phyloP scores from a whole-genome alignment of 2,797 vertebrate genomes.

The Sarcophilus harrisii region DNA sequence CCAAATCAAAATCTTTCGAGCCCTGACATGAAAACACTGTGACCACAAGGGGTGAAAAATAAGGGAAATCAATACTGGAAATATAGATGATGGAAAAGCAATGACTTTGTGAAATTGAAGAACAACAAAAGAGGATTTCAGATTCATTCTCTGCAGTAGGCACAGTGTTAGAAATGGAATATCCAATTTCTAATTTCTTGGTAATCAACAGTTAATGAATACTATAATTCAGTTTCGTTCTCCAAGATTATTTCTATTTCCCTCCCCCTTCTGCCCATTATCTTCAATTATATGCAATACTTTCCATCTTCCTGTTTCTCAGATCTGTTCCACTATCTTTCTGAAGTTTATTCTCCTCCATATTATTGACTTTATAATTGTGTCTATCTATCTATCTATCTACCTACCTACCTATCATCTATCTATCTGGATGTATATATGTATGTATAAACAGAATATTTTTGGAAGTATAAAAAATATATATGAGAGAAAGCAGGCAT shows the following conservation, averaged over 20 bases:
- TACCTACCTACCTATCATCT: background rate
- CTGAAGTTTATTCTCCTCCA: conserved; percentile 23
- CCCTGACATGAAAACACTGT: conserved; percentile 41
- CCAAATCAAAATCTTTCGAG: conserved; percentile 43
- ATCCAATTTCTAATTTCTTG: conserved; percentile 62
- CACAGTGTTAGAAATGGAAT: conserved; percentile 56
- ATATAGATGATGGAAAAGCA: conserved; percentile 30
- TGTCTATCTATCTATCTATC: background rate
- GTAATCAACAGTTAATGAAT: conserved; percentile 69
- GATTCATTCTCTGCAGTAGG: conserved; percentile 28
- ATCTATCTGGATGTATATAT: too few relatives aligned
- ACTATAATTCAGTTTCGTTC: conserved; percentile 66
- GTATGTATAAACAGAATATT: background rate
- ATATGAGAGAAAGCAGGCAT: background rate
- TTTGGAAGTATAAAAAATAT: background rate
- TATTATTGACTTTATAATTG: background rate
- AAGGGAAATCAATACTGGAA: conserved; percentile 64
- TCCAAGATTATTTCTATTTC: conserved; percentile 52
- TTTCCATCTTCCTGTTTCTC: conserved; percentile 32
- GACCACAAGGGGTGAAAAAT: conserved; percentile 41
- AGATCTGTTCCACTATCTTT: conserved; percentile 50
- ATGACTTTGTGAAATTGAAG: conserved; percentile 59
- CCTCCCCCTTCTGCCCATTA: conserved; percentile 68
- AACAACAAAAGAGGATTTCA: conserved; percentile 20
- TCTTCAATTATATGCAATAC: background rate